Base-by-base conservation (phyloP, 2,888 invertebrate species). In the Sussaba pulchella region DNA sequence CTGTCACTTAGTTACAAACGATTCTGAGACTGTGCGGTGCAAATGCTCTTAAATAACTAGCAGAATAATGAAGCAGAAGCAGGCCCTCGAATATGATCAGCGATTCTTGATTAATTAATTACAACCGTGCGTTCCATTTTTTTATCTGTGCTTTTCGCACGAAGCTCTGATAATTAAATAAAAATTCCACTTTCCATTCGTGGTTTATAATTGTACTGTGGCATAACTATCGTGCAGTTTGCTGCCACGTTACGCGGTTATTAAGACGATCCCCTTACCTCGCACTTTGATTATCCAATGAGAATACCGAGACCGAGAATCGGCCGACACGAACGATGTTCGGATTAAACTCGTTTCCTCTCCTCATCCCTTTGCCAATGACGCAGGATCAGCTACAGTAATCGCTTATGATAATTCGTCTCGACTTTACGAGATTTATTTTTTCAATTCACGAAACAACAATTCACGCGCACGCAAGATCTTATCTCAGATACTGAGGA, bases 361-460 rank as follows among this genome's bases (percentile, higher is more conserved):
- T 31, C 66, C 36, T 66, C 66, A n/a, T 31, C 31, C 12, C 6
- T 66, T 36, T 19, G 47, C 31, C 8, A 66, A 31, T 19, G 50
- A 19, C 6, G 66, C 19, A 19, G 17, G 26, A 47, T 39, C n/a
- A 52, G 39, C 52, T 39, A 39, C 52, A 21, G 24, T 21, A 36
- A 67, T 41, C 39, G 39, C 24, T 21, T 50, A 52, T 52, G 52
- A 52, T 52, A 52, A 52, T 50, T 67, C n/a, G 10, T 50, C 19
- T 2, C 67, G 67, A 67, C 67, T 52, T 52, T 67, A 50, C 17
- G 67, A 41, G 50, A 67, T 67, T 67, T 41, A 67, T 39, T 67
- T 50, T 67, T 52, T 9, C 24, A 39, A 67, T 14, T 41, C 36
- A 24, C 67, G 52, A 41, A 52, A 67, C 50, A 10, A 14, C 39